Percentiles rank a stretch among this genome's conserved stretches.
Evolutionary conservation across 2,888 invertebrate species (phyloP).

Genomic region (Microctonus brassicae): DNA sequence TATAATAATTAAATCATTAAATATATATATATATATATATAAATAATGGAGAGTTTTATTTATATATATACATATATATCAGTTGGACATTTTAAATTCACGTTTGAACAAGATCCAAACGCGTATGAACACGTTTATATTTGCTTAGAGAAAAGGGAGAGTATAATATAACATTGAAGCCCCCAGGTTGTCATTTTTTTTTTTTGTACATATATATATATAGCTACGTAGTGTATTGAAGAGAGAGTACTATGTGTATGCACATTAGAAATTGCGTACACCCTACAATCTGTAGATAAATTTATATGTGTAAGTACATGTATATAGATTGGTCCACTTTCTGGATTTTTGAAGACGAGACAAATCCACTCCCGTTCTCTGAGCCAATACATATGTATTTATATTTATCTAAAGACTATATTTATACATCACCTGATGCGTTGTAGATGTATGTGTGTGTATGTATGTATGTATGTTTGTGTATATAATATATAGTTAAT

Average conservation of each 20-base stretch:
- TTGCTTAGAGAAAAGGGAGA: slow-evolving; percentile 16
- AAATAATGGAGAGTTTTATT: not conserved
- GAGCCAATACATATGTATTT: not conserved
- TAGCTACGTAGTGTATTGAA: not conserved
- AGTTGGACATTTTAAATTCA: no score
- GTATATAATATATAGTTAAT: not conserved
- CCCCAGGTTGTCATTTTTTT: slow-evolving; percentile 1
- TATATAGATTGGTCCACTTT: slow-evolving; percentile 61
- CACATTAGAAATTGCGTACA: slow-evolving; percentile 42
- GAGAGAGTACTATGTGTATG: slow-evolving; percentile 40
- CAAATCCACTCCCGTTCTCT: slow-evolving; percentile 59
- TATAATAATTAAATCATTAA: slow-evolving; percentile 3
- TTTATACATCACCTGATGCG: not conserved
- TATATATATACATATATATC: slow-evolving; percentile 3
- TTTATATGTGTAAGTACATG: slow-evolving; percentile 27
- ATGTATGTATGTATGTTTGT: not conserved
- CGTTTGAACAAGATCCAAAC: no score
- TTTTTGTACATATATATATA: not conserved
- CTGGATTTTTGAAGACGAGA: slow-evolving; percentile 63
- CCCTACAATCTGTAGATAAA: slow-evolving; percentile 26
- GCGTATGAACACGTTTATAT: not conserved
- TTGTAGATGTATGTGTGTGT: not conserved
- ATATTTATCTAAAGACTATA: not conserved
- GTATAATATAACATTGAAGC: not conserved
- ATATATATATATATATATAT: not conserved